Base-by-base conservation (phyloP, 2,888 invertebrate genomes). In the Piscicola geometra region DNA sequence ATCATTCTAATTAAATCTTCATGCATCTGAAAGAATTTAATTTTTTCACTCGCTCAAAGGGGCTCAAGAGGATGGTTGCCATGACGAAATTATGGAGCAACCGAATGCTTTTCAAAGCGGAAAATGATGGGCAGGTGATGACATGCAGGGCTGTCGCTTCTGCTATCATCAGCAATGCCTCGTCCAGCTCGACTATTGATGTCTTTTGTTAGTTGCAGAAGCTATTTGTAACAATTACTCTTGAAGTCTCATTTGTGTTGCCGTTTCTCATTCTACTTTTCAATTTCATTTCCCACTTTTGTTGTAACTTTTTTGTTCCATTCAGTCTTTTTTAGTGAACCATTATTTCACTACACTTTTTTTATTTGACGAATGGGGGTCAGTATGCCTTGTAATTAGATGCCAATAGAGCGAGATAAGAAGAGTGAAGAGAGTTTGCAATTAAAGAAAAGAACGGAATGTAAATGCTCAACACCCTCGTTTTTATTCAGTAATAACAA, bases 121-220 rank as follows among this genome's bases (percentile, higher is more conserved):
- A 77, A n/a, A 76, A 76, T 56, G 78, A 78, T 71, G 74, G 71
- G 3, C 75, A 76, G 28, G 56, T 72, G 21, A 30, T 78, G 33
- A 56, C 52, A n/a, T 78, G 78, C 67, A 71, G 71, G 9, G 77
- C 78, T 9, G 52, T 70, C 47, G 77, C 77, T 18, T 77, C 78
- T 32, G 78, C 77, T 28, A 71, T 77, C n/a, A 56, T 75, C 5
- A 67, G 75, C 18, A 77, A 76, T 47, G 66, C 72, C 18, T 71
- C 56, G 21, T 33, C 75, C 21, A 60, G 50, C 1, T 50, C 71
- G 21, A 12, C 50, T 1, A 71, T 73, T 0, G 64, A 64, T 56
- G 64, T 73, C 41, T 32, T 73, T 21, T 73, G 73, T 73, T 35
- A 18, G 67, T 67, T 9, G 5, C 5, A 35, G 9, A 35, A 35